Percentiles rank a stretch among this genome's conserved stretches.
phyloP scores from a whole-genome alignment of 1,140 invertebrate genomes.

The Diprion similis region DNA sequence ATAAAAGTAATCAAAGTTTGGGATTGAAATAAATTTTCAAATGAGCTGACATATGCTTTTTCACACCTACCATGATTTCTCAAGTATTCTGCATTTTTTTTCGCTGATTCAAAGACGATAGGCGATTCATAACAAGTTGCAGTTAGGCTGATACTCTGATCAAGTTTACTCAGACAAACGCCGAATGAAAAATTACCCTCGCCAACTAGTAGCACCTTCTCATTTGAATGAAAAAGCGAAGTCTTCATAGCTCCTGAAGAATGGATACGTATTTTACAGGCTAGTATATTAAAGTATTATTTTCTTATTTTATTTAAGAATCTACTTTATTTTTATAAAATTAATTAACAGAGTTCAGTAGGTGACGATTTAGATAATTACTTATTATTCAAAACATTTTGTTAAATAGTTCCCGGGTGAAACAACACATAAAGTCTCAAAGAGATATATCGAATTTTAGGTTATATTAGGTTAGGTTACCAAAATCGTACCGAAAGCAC shows the following conservation, averaged over 20 bases:
- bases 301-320: no score
- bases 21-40: background rate
- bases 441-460: no score
- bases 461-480: no score
- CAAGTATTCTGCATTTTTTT: constrained; percentile 48
- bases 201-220: constrained; percentile 59
- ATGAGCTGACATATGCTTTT: background rate
- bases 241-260: constrained; percentile 36
- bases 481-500: no score
- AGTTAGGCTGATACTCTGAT: constrained; percentile 42
- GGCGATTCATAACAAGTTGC: constrained; percentile 50
- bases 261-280: background rate
- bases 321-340: no score
- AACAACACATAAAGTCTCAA: no score
- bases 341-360: no score
- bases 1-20: constrained; percentile 30
- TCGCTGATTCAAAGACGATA: constrained; percentile 31
- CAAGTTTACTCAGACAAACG: constrained; percentile 48
- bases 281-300: no score
- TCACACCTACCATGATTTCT: constrained; percentile 46
- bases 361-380: no score
- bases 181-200: constrained; percentile 70
- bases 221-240: constrained; percentile 42
- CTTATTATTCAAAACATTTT: no score
- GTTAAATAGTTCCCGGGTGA: no score